A percentile compares a stretch with the other conserved stretches of the same genome.
Evolutionary conservation across 2,888 invertebrate species (phyloP).

Genomic region (Pseudanteris insignis): DNA sequence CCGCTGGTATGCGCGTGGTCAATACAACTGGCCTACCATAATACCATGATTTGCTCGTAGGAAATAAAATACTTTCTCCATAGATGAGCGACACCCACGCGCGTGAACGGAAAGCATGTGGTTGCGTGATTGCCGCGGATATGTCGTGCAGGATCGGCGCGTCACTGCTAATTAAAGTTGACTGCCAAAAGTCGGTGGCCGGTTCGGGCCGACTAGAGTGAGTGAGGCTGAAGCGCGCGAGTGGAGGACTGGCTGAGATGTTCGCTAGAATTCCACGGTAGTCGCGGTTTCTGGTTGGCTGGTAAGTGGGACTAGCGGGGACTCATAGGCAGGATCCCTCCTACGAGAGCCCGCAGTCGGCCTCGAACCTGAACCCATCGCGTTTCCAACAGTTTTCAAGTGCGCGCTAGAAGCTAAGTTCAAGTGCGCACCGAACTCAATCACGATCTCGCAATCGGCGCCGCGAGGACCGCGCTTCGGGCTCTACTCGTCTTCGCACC

Average conservation of each 20-base stretch:
- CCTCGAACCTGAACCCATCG: conserved; percentile 61
- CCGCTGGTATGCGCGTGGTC: too few relatives aligned
- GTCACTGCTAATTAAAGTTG: conserved; percentile 18
- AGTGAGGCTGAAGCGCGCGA: conserved; percentile 28
- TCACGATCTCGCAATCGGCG: conserved; percentile 41
- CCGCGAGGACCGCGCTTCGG: conserved; percentile 39
- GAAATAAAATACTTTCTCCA: conserved; percentile 25
- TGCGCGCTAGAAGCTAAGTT: conserved; percentile 46
- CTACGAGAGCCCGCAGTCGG: conserved; percentile 65
- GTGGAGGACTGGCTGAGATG: conserved; percentile 58
- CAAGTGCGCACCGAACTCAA: conserved; percentile 43
- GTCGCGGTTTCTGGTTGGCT: conserved; percentile 64
- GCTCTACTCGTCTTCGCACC: conserved; percentile 4
- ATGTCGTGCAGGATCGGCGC: conserved; percentile 3
- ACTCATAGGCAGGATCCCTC: conserved; percentile 65
- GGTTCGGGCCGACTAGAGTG: conserved; percentile 19
- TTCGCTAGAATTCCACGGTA: conserved; percentile 61
- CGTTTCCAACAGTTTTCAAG: conserved; percentile 50
- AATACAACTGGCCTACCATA: too few relatives aligned
- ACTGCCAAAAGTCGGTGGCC: conserved; percentile 27
- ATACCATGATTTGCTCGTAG: too few relatives aligned
- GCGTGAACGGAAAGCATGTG: not conserved
- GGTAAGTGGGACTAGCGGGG: conserved; percentile 67
- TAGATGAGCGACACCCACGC: conserved; percentile 8
- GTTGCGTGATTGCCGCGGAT: conserved; percentile 4